Base-by-base conservation (phyloP, 1,140 invertebrate genomes). In the Drosophila jambulina region DNA sequence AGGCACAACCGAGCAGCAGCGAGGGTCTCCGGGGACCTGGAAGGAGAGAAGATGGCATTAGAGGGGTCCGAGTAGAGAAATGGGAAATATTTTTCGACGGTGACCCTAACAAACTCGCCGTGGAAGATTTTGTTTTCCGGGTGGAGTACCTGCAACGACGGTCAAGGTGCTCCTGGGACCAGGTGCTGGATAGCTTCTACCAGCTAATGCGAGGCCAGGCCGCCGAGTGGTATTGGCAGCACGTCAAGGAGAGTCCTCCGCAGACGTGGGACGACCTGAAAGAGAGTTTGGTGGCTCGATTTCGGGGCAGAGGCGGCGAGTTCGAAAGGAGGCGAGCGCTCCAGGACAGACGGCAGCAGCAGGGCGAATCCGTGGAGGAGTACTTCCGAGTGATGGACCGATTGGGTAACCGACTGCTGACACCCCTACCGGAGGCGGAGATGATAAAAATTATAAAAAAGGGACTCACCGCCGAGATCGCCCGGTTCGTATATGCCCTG, bases 361-460 rank as follows among this genome's bases (percentile, higher is more conserved):
- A n/a, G 17, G 17, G 17, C 17, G 8, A 40, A 4, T 40, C 38
- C 38, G 38, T 42, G 15, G 6, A n/a, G 2, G 6, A 38, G 1
- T 17, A 17, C n/a, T n/a, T n/a, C n/a, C n/a, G n/a, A n/a, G n/a
- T n/a, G n/a, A n/a, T n/a, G n/a, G n/a, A n/a, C 15, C 8, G 38
- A 0, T 8, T 42, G 0, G 8, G 38, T 0, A 42, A n/a, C 8
- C n/a, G n/a, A 1, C 1, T 42, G 40, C 3, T 42, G n/a, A 9
- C n/a, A 19, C 40, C 40, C 0, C 19, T 42, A 42, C 40, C 40
- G 0, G 40, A 42, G n/a, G 9, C 40, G n/a, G 40, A 42, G 12
- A 19, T 42, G n/a, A n/a, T 42, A 0, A 8, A 3, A 0, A 19
- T 42, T 0, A 3, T 42, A 4, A 19, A 42, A n/a, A 42, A 19